Conservation (phyloP, 2,113 vertebrate genomes). For the Asarcornis scutulata region DNA sequence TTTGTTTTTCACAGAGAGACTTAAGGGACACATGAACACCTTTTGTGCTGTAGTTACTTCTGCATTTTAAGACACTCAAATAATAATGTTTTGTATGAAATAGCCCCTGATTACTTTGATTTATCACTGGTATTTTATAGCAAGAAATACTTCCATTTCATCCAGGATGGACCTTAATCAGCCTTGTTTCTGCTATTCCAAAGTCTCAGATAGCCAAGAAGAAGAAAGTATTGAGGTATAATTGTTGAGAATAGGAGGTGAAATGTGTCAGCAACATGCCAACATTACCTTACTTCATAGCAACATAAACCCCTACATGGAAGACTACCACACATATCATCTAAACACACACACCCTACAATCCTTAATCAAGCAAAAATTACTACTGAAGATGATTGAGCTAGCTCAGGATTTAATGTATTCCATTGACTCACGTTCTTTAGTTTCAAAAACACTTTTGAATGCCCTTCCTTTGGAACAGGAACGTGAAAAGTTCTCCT, state of each 20-base stretch:
- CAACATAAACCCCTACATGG: rapidly evolving
- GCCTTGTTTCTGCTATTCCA: background rate
- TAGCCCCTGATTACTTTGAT: background rate
- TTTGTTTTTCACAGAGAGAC: background rate
- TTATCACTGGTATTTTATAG: background rate
- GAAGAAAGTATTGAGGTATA: background rate
- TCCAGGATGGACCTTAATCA: background rate
- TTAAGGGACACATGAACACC: background rate
- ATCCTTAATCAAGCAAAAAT: background rate
- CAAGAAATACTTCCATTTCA: background rate
- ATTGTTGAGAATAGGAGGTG: background rate
- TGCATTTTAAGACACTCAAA: background rate
- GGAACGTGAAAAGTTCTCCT: background rate
- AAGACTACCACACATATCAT: background rate
- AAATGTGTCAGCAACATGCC: background rate
- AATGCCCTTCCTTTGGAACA: background rate
- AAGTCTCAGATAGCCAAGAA: background rate
- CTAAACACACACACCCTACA: background rate
- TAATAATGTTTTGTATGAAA: background rate
- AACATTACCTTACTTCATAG: background rate
- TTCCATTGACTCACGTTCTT: background rate
- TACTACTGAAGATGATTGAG: background rate
- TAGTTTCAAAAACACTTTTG: background rate
- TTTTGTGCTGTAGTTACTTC: background rate
- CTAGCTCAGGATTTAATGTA: background rate